A percentile compares a stretch with the other conserved stretches of the same genome.
These are phyloP conservation scores for Pygoscelis antarcticus DNA, from an alignment of 2,113 vertebrate genomes.

Conservation along the genomic window DNA sequence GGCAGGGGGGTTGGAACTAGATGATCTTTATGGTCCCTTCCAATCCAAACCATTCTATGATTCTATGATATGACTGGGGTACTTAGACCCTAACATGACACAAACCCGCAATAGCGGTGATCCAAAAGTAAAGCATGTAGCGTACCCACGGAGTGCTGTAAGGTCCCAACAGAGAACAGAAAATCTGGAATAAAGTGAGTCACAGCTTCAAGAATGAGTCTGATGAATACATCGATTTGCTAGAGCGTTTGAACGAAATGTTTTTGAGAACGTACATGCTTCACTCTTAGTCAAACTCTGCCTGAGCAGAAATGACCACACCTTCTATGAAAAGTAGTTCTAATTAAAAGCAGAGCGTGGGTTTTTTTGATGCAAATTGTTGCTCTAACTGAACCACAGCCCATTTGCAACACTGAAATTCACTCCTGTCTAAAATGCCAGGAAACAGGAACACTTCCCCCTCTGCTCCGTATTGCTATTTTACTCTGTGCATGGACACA, in stretches of 20 bases:
- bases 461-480: not conserved
- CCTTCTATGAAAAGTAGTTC: constrained; percentile 47
- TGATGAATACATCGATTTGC: constrained; percentile 20
- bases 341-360: constrained; percentile 49
- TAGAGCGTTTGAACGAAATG: not conserved
- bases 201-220: constrained; percentile 21
- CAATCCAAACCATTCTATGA: not conserved
- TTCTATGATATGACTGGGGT: not conserved
- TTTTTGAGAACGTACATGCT: not conserved
- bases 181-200: constrained; percentile 17
- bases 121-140: constrained; percentile 1
- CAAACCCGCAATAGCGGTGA: not conserved
- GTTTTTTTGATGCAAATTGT: constrained; percentile 21
- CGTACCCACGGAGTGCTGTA: not conserved
- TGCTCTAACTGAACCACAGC: not conserved
- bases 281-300: not conserved
- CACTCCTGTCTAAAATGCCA: not conserved
- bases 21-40: not conserved
- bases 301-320: constrained; percentile 43
- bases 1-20: not conserved
- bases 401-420: not conserved
- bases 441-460: not conserved
- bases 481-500: not conserved
- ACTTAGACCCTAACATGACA: not conserved
- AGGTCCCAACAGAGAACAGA: not conserved